A percentile compares a stretch with the other conserved stretches of the same genome.
Evolutionary conservation across 2,888 invertebrate genomes (phyloP).

Genomic region (Heterodera filipjevi): DNA sequence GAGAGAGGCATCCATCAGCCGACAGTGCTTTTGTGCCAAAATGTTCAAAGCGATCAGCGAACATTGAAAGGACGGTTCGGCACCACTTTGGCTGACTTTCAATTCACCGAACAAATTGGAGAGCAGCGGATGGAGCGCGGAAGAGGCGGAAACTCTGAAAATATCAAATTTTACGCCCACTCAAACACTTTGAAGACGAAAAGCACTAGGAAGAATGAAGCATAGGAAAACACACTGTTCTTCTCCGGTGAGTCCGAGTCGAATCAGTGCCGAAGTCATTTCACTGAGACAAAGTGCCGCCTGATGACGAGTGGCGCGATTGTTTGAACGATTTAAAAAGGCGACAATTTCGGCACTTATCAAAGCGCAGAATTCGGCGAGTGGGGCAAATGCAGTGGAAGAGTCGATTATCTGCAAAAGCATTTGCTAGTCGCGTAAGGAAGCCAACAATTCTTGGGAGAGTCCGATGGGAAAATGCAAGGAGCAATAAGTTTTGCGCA

Average conservation of each 20-base stretch:
- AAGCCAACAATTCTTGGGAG: slow-evolving; percentile 79
- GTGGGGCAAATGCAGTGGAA: background rate
- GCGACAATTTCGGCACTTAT: slow-evolving; percentile 50
- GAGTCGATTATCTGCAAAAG: slow-evolving; percentile 19
- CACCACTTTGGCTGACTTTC: slow-evolving; percentile 24
- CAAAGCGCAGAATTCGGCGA: slow-evolving; percentile 39
- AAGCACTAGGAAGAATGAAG: background rate
- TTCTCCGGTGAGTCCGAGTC: slow-evolving; percentile 46
- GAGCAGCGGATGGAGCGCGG: slow-evolving; percentile 41
- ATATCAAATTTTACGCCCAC: background rate
- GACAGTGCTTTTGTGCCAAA: slow-evolving; percentile 56
- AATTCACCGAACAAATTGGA: slow-evolving; percentile 42
- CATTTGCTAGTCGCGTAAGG: slow-evolving; percentile 83
- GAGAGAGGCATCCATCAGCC: slow-evolving; percentile 38
- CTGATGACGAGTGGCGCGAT: slow-evolving; percentile 45
- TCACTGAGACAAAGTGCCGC: slow-evolving; percentile 55
- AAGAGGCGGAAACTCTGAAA: slow-evolving; percentile 33
- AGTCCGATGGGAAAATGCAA: slow-evolving; percentile 89
- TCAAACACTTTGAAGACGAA: background rate
- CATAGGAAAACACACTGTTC: slow-evolving; percentile 25
- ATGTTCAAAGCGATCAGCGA: slow-evolving; percentile 59
- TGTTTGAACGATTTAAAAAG: slow-evolving; percentile 50
- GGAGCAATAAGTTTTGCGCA: slow-evolving; percentile 82
- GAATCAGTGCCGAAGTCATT: slow-evolving; percentile 49
- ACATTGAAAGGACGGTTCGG: slow-evolving; percentile 39